Evolutionary conservation across 2,113 vertebrate genomes (phyloP).

Genomic region (Vombatus ursinus): DNA sequence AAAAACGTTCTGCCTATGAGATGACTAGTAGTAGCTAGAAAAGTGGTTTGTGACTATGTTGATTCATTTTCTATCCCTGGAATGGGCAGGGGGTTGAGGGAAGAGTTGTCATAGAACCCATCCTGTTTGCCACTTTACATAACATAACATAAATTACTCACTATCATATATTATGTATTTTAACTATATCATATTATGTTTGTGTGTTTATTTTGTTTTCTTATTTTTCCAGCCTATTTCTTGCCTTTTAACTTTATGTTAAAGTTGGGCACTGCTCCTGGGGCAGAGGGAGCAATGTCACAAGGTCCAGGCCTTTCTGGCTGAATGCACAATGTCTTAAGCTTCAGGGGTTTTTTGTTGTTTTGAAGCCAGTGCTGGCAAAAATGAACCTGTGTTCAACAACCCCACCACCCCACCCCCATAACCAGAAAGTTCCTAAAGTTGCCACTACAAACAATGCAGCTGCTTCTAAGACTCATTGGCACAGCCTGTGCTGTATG

Average conservation of each 20-base stretch:
- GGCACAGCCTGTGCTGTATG: no score
- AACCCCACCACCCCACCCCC: no score
- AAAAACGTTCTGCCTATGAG: background rate
- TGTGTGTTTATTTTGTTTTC: background rate
- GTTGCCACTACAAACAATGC: no score
- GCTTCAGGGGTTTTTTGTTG: no score
- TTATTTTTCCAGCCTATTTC: background rate
- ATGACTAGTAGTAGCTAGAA: background rate
- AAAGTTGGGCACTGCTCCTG: background rate
- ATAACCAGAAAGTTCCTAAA: no score
- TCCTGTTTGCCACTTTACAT: background rate
- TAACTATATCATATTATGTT: background rate
- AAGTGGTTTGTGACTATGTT: background rate
- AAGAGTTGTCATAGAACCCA: background rate
- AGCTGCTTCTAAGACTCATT: no score
- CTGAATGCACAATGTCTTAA: no score
- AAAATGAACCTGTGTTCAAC: no score
- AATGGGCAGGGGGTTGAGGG: background rate
- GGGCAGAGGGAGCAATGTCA: background rate
- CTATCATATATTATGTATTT: background rate
- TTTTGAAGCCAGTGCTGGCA: no score
- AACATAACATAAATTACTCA: background rate
- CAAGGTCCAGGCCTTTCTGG: background rate
- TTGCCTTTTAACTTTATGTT: background rate
- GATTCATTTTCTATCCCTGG: background rate